Conservation (phyloP, 2,888 invertebrate genomes). For the Cephus spinipes region DNA sequence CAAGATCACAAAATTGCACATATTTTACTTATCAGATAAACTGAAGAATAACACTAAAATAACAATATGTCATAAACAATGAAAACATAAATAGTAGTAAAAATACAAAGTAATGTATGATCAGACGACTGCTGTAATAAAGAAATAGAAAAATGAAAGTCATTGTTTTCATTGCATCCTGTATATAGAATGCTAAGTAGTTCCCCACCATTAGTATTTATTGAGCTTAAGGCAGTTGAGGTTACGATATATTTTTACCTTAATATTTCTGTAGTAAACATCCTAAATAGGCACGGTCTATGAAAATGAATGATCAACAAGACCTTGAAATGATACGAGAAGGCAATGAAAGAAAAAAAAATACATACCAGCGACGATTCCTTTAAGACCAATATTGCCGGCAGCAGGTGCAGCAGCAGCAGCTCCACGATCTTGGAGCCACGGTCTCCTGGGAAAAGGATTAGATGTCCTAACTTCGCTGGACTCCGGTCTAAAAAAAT, state of each 20-base stretch:
- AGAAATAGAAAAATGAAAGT: neutral
- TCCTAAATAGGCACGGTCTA: neutral
- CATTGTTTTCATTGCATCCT: neutral
- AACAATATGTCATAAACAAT: neutral
- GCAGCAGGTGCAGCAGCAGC: slow-evolving; percentile 77
- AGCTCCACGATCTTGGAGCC: slow-evolving; percentile 80
- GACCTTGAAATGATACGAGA: neutral
- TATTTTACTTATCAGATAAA: neutral
- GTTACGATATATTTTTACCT: neutral
- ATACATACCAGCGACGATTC: slow-evolving; percentile 83
- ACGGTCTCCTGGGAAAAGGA: slow-evolving; percentile 74
- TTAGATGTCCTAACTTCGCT: slow-evolving; percentile 51
- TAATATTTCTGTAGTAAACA: neutral
- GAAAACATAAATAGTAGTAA: neutral
- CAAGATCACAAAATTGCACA: neutral
- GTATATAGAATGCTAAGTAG: neutral
- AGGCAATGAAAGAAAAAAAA: neutral
- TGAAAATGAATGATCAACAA: neutral
- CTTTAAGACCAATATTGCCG: slow-evolving; percentile 81
- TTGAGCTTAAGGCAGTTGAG: neutral
- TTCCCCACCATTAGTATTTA: neutral
- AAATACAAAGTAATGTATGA: neutral
- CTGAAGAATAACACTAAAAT: neutral
- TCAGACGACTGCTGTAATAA: too few relatives aligned
- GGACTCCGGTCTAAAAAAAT: slow-evolving; percentile 27